Percentiles rank a stretch among this genome's conserved stretches.
phyloP scores from a whole-genome alignment of 30 jellyfish, hydroid and myxozoan species.

The Nemopilema nomurai region DNA sequence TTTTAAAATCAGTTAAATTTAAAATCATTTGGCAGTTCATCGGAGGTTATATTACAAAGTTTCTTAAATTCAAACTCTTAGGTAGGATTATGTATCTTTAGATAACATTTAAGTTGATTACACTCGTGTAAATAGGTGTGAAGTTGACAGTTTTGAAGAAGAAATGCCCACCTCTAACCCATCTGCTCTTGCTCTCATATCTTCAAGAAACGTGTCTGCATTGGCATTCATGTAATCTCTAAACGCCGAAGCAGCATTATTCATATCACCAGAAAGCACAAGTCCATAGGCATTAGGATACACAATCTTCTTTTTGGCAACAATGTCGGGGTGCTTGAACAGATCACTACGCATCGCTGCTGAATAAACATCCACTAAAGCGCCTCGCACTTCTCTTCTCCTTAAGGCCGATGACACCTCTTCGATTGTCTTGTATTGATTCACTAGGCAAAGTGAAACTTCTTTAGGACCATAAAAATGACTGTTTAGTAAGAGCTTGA shows the following conservation, averaged over 20 bases:
- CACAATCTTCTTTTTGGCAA: not conserved
- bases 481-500: no score
- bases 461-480: no score
- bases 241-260: conserved; percentile 17
- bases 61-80: no score
- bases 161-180: conserved; percentile 7
- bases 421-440: conserved; percentile 24
- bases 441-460: not conserved
- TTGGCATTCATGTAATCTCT: conserved; percentile 24
- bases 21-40: no score
- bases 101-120: no score
- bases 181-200: not conserved
- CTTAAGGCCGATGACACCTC: conserved; percentile 29
- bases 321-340: conserved; percentile 38
- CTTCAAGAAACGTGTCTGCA: conserved; percentile 10
- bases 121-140: no score
- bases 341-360: conserved; percentile 38
- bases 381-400: conserved; percentile 30
- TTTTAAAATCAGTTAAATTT: no score
- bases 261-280: conserved; percentile 33
- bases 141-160: not conserved
- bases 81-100: no score
- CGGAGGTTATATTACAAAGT: no score
- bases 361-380: conserved; percentile 30
- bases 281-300: conserved; percentile 26